Percentiles rank a stretch among this genome's conserved stretches.
Evolutionary conservation across 1,140 invertebrate genomes (phyloP).

Genomic region (Hyles vespertilio): DNA sequence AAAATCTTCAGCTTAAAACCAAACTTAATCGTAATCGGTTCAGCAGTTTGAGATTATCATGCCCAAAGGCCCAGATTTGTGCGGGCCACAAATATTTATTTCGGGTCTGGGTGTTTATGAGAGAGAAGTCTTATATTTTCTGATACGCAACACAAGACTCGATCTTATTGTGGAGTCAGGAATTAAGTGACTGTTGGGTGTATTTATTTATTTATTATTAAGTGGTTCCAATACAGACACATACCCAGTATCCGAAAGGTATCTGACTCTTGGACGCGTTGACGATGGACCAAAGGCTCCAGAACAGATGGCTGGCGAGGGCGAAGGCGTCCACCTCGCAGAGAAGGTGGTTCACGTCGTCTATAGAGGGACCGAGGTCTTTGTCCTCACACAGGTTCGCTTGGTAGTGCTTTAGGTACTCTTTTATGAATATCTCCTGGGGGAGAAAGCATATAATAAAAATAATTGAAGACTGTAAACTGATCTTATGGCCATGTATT

Average conservation of each 20-base stretch:
- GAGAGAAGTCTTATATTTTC: no score
- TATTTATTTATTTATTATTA: no score
- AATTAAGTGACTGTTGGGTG: no score
- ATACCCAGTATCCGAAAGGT: constrained; percentile 96
- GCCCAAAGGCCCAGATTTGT: no score
- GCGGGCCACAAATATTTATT: no score
- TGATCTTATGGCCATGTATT: no score
- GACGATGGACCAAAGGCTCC: constrained; percentile 93
- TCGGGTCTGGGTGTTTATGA: no score
- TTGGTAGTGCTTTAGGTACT: constrained; percentile 73
- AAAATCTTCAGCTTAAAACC: no score
- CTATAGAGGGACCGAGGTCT: constrained; percentile 40
- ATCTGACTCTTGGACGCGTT: constrained; percentile 92
- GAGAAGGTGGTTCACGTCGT: constrained; percentile 80
- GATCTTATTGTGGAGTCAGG: no score
- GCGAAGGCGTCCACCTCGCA: constrained; percentile 89
- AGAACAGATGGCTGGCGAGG: constrained; percentile 94
- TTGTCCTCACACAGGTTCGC: constrained; percentile 31
- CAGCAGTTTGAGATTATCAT: no score
- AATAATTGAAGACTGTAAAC: background rate
- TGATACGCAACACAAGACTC: no score
- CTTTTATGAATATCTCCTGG: constrained; percentile 79
- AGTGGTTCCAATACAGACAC: constrained; percentile 33
- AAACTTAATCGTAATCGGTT: no score
- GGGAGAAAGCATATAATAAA: constrained; percentile 7